Evolutionary conservation across 2,888 invertebrate genomes (phyloP).

Genomic region (Lycophotia porphyrea): DNA sequence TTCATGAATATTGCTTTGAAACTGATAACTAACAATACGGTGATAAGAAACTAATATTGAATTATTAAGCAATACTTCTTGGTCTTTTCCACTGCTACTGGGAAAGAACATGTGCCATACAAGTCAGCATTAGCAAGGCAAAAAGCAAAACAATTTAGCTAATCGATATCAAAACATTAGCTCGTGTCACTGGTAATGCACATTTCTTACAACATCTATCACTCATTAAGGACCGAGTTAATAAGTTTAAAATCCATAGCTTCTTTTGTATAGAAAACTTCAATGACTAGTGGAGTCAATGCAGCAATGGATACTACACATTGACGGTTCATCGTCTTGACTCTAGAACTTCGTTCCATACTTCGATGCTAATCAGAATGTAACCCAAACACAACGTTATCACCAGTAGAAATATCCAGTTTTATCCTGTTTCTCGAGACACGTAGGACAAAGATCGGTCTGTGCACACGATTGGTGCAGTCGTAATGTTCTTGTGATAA

Average conservation of each 20-base stretch:
- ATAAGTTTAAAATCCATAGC: background rate
- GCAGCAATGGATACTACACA: background rate
- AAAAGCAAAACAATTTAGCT: background rate
- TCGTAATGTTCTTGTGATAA: constrained; percentile 23
- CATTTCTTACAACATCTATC: background rate
- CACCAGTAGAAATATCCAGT: constrained; percentile 52
- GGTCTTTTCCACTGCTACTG: constrained; percentile 17
- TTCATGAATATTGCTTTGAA: constrained; percentile 31
- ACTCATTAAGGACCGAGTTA: background rate
- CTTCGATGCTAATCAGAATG: constrained; percentile 35
- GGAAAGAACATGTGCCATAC: constrained; percentile 4
- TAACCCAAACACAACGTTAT: constrained; percentile 54
- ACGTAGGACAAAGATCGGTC: constrained; percentile 60
- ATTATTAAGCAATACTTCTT: constrained; percentile 21
- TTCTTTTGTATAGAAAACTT: background rate
- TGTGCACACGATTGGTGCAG: constrained; percentile 28
- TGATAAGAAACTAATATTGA: background rate
- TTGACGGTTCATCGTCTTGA: background rate
- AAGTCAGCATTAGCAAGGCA: background rate
- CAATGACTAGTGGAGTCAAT: background rate
- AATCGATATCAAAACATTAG: constrained; percentile 1
- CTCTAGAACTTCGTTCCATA: constrained; percentile 15
- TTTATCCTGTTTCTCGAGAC: constrained; percentile 25
- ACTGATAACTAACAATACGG: too few relatives aligned
- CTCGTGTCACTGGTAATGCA: constrained; percentile 14